Evolutionary conservation across 2,113 vertebrate species (phyloP), one percentile per base, ranked within the genome.

Genomic region (Rafetus swinhoei): DNA sequence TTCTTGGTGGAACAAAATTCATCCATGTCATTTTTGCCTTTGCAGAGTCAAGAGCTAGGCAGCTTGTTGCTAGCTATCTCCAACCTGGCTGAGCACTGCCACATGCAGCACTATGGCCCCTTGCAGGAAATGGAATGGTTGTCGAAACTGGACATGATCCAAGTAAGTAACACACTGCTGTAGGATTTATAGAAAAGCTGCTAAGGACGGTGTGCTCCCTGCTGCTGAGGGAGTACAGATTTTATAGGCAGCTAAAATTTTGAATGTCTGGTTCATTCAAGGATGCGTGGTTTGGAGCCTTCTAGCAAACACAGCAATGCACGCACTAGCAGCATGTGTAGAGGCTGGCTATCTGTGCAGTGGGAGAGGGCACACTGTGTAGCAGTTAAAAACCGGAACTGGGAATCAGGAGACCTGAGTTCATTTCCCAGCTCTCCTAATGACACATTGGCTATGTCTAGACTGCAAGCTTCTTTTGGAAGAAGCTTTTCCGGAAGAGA

Each of bases 121-220:
- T 82, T 98, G 72, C 81, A 95, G 72, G 92, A 94, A 88, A 95
- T 97, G 95, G 92, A 86, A 19, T 86, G 96, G 9, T 57, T 95
- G 57, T 96, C 93, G 50, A 98, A 97, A 97, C 96, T 98, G 96
- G 94, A 98, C 81, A 98, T 92, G 96, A 98, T 98, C 72, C 98
- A 98, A 98, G 98, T 98, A 95, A 94, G 77, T 35, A n/a, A 14
- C 54, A 77, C n/a, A 27, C 24, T 45, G 39, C 35, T 77, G 74
- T 4, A 25, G 74, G 5, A 7, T 7, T 77, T 14, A 27, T 35
- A 77, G 45, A 50, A 45, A 50, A 77, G 45, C 24, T 45, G 45
- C 39, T 50, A 7, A 24, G 45, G 39, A 50, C 6, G 24, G 22
- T 12, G 6, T 25, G 45, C 11, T 50, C 22, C 22, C 74, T 77